These are phyloP conservation scores for Phocoena sinus DNA, from an alignment of 2,113 vertebrate species.

Conservation along the genomic window DNA sequence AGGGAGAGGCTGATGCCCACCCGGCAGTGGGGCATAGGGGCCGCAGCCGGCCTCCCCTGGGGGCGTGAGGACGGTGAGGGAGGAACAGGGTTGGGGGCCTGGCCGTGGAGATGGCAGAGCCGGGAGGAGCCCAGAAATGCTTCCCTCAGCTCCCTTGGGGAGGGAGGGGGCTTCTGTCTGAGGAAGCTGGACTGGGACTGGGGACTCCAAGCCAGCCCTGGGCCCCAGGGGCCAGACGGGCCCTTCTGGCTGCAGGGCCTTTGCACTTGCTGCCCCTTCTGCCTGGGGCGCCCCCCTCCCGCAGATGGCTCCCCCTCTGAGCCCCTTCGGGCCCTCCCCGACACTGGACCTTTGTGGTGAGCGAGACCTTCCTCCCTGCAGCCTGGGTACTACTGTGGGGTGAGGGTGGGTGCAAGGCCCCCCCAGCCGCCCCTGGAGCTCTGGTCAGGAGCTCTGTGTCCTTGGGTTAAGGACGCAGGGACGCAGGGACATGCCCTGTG, in stretches of 20 bases:
- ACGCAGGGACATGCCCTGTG: no score
- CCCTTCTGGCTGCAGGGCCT: neutral
- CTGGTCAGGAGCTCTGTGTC: neutral
- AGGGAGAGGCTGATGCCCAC: neutral
- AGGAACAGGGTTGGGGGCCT: neutral
- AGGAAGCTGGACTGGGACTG: no score
- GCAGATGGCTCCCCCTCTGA: no score
- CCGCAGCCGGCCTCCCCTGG: neutral
- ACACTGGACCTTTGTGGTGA: neutral
- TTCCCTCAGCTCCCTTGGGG: no score
- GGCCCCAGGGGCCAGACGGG: no score
- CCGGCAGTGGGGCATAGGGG: neutral
- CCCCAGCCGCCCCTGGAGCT: neutral
- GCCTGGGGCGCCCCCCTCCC: neutral
- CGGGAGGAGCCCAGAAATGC: neutral
- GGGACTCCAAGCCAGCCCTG: neutral
- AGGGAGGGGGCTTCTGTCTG: rapidly evolving
- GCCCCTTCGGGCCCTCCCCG: neutral
- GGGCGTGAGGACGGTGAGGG: neutral
- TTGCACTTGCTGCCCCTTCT: neutral
- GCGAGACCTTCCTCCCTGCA: no score
- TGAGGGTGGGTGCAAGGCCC: neutral
- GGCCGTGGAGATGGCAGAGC: neutral
- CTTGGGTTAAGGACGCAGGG: neutral
- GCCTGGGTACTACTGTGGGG: neutral